Base-by-base conservation (phyloP, 2,888 invertebrate species). In the Adelphocoris suturalis region DNA sequence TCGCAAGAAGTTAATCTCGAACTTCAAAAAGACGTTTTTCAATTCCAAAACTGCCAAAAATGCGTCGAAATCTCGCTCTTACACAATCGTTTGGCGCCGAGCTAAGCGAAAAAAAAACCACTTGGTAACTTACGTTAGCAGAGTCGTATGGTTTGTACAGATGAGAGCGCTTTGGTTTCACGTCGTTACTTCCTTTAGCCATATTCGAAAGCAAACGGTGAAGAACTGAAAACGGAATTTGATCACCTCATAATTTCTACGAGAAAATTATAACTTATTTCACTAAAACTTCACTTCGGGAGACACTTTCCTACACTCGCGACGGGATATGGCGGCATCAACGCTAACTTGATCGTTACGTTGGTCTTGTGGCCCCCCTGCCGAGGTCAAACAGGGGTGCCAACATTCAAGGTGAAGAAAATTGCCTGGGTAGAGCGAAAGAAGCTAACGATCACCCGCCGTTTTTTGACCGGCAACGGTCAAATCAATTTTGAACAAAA, bases 81-180 rank as follows among this genome's bases (percentile, higher is more conserved):
- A 89, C 91, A 91, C 91, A 90, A 89, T 80, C 88, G 90, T 92
- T 92, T 91, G 91, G 91, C 91, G 91, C 91, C 91, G 90, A 90
- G 90, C 89, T 90, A 90, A 90, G 86, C 75, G 57, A 86, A 90
- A 82, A 82, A 46, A 48, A 57, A 27, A 47, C 55, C 55, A n/a
- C 37, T 28, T 75, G 19, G 80, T 78, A 93, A 94, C 94, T 94
- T 93, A 94, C 94, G 93, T 94, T 94, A 92, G 94, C 93, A 92
- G 93, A 93, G 92, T 94, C 94, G 92, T 94, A 94, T 89, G 94
- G 94, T 92, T 94, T 94, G 91, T 93, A 92, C 91, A 92, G 92
- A 92, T 92, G 93, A 90, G 93, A 92, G 91, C 93, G 93, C 92
- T 93, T 93, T 90, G 92, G 93, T 91, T 92, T 92, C 90, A 92